phyloP scores from a whole-genome alignment of 2,888 invertebrate genomes.

The Epirrita christyi region DNA sequence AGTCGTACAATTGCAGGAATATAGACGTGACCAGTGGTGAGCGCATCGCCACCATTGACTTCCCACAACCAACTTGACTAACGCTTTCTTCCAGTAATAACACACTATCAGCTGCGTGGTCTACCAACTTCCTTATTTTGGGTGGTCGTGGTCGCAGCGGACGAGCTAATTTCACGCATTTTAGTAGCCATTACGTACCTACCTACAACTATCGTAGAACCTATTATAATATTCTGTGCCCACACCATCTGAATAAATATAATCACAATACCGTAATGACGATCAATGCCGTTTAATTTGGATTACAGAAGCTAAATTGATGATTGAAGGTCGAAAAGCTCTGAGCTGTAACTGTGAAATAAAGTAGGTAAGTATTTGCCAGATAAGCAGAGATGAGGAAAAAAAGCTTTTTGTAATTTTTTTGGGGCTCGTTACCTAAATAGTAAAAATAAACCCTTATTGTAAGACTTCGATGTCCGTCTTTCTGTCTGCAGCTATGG shows the following conservation, averaged over 20 bases:
- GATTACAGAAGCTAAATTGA: conserved; percentile 42
- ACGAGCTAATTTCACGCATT: conserved; percentile 73
- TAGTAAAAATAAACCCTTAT: no score
- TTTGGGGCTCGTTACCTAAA: no score
- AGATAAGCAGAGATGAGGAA: no score
- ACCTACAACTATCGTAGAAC: conserved; percentile 20
- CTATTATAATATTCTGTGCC: neutral
- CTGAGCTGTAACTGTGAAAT: conserved; percentile 14
- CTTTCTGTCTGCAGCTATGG: no score
- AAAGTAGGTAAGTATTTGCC: neutral
- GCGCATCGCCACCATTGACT: no score
- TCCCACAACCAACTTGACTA: no score
- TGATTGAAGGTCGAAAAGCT: conserved; percentile 25
- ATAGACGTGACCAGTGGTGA: no score
- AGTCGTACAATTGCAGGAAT: no score
- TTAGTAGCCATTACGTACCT: conserved; percentile 54
- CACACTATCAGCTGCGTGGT: no score
- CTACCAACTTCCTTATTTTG: conserved; percentile 45
- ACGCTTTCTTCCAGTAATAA: no score
- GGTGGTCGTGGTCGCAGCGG: conserved; percentile 64
- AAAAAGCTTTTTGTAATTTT: no score
- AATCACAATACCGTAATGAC: conserved; percentile 44
- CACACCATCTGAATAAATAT: conserved; percentile 51
- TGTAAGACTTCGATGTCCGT: no score
- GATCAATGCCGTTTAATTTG: conserved; percentile 38